Conservation (phyloP, 1,140 invertebrate species). For the Euura saliciscinereae region DNA sequence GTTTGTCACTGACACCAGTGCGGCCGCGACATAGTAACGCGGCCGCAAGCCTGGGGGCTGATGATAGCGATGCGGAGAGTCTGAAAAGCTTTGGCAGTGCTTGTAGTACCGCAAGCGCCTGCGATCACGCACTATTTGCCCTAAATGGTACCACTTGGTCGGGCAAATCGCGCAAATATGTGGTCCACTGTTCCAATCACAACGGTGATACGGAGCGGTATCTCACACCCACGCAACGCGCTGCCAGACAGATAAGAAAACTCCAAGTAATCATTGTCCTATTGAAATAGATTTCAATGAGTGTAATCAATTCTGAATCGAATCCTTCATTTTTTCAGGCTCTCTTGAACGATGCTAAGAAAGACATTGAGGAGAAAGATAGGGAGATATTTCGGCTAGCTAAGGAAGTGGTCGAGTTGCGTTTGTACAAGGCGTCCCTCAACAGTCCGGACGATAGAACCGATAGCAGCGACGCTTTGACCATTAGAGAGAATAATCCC, state of each 20-base stretch:
- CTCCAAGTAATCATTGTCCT: conserved; percentile 54
- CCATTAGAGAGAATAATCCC: conserved; percentile 70
- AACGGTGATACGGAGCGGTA: conserved; percentile 79
- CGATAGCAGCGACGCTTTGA: conserved; percentile 73
- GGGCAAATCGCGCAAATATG: conserved; percentile 67
- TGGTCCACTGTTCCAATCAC: conserved; percentile 81
- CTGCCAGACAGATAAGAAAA: conserved; percentile 77
- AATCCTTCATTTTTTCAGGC: conserved; percentile 60
- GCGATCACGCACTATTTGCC: conserved; percentile 80
- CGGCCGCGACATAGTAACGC: conserved; percentile 40
- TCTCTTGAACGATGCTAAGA: conserved; percentile 72
- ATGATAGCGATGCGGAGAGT: conserved; percentile 78
- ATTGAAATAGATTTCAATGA: not conserved
- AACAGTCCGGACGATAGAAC: conserved; percentile 76
- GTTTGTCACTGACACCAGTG: conserved; percentile 58
- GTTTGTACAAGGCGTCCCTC: conserved; percentile 77
- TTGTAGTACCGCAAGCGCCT: conserved; percentile 71
- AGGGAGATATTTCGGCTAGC: conserved; percentile 80
- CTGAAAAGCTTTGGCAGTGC: conserved; percentile 77
- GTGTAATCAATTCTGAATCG: not conserved
- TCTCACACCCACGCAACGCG: conserved; percentile 84
- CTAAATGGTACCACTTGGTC: conserved; percentile 81
- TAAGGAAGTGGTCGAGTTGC: conserved; percentile 80
- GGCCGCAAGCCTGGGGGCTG: conserved; percentile 35
- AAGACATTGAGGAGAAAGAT: conserved; percentile 79